Evolutionary conservation across 2,797 vertebrate species (phyloP).

Genomic region (Oryzias dopingdopingensis): DNA sequence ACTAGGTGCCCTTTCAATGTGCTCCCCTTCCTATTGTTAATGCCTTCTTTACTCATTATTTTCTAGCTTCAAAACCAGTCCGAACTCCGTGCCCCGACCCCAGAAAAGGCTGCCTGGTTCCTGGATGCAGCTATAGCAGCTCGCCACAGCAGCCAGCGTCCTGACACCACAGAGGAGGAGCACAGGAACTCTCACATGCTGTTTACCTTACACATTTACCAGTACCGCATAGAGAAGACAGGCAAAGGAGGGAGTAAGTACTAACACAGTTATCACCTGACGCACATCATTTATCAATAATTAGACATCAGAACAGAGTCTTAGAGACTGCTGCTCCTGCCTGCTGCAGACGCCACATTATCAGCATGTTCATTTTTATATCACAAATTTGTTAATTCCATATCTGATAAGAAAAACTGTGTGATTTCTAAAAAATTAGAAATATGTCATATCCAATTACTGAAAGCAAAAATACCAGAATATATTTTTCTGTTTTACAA

Average conservation of each 20-base stretch:
- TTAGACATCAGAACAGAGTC: not conserved
- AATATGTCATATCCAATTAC: no score
- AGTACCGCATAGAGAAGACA: conserved; percentile 98
- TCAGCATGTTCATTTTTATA: not conserved
- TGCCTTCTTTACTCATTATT: not conserved
- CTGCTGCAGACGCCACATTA: not conserved
- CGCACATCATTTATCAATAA: conserved; percentile 1
- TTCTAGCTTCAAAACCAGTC: conserved; percentile 96
- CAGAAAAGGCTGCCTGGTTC: conserved; percentile 96
- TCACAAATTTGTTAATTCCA: not conserved
- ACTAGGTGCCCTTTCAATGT: not conserved
- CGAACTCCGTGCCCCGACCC: conserved; percentile 90
- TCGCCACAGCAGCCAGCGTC: conserved; percentile 82
- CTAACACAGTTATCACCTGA: not conserved
- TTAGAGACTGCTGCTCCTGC: not conserved
- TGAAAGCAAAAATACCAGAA: no score
- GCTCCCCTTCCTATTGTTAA: no score
- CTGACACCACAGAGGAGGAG: conserved; percentile 86
- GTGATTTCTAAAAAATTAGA: not conserved
- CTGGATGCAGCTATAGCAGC: conserved; percentile 93
- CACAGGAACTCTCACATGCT: conserved; percentile 98
- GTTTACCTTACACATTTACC: conserved; percentile 97
- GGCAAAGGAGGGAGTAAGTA: conserved; percentile 96
- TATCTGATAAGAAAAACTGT: not conserved
- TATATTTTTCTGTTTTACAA: no score